phyloP scores from a whole-genome alignment of 2,797 vertebrate species.

The Gallinago solitaria region DNA sequence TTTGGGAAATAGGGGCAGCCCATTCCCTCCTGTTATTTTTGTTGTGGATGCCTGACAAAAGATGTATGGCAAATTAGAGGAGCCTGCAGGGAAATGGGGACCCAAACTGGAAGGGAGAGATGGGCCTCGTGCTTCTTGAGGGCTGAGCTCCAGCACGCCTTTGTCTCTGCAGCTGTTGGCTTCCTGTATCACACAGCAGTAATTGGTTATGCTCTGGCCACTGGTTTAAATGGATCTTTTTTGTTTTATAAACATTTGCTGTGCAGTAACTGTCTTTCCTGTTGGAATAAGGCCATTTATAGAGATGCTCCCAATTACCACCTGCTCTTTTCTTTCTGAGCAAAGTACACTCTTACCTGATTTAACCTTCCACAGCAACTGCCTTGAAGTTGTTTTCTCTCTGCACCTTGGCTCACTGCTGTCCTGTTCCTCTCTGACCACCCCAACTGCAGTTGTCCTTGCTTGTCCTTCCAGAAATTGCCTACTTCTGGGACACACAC shows the following conservation, averaged over 20 bases:
- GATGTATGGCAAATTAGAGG: not conserved
- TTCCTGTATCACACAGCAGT: not conserved
- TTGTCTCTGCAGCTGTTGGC: constrained; percentile 26
- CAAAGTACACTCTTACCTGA: constrained; percentile 47
- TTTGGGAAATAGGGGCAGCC: not conserved
- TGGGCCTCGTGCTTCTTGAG: not conserved
- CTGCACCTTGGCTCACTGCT: not conserved
- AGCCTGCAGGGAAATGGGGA: not conserved
- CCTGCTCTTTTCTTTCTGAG: constrained; percentile 60
- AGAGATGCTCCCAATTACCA: constrained; percentile 63
- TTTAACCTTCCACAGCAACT: constrained; percentile 47
- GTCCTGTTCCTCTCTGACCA: not conserved
- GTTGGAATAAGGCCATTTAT: constrained; percentile 54
- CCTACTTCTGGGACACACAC: not conserved
- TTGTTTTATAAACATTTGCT: constrained; percentile 42
- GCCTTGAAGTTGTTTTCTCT: not conserved
- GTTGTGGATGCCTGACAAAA: not conserved
- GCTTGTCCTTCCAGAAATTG: not conserved
- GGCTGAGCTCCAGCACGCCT: not conserved
- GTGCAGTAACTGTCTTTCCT: constrained; percentile 18
- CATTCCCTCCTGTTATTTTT: not conserved
- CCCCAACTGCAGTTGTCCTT: not conserved
- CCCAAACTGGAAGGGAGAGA: not conserved
- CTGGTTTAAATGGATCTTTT: constrained; percentile 22
- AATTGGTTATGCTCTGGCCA: not conserved